Base-by-base conservation (phyloP, 2,797 vertebrate genomes). In the Microchirus variegatus region DNA sequence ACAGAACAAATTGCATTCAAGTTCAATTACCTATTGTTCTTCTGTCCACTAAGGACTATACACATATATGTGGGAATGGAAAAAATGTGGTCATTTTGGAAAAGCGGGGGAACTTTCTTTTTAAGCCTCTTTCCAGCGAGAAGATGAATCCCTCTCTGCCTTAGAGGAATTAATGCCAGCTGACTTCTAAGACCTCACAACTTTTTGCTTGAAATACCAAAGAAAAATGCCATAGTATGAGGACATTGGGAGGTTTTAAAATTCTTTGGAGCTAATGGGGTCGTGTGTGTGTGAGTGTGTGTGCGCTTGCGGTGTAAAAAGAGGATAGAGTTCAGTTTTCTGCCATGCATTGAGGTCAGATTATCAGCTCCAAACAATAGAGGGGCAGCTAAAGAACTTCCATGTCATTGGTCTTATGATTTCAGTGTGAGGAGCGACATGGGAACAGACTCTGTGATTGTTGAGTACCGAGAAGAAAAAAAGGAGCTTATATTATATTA, bases 161-260 rank as follows among this genome's bases (percentile, higher is more conserved):
- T 87, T 78, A 41, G 61, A 88, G 88, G 89, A 91, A 91, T 92
- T 89, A 84, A 78, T 82, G 83, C 84, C 90, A 88, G 85, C 90
- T 91, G 88, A 90, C 82, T 90, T 87, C 73, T 90, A 89, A 92
- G 87, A 88, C 84, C 87, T 82, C 82, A 83, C 76, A 86, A 87
- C 78, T 83, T 81, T 83, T 88, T 78, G 78, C 85, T 92, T 87
- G 84, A 91, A 92, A 92, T 90, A 87, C 87, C 82, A 78, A 87
- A 80, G 83, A 8, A 90, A 86, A 88, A 83, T 76, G 80, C 81
- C 89, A 85, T 61, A 78, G 79, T 81, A 78, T 84, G 67, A 83
- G 72, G 84, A 88, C 77, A 79, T 47, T 50, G 67, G 51, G 46
- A 77, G 86, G 50, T 77, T 89, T 92, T 91, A 86, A 88, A 83